Evolutionary conservation across 2,797 vertebrate genomes (phyloP).

Genomic region (Acrossocheilus wenchowensis): DNA sequence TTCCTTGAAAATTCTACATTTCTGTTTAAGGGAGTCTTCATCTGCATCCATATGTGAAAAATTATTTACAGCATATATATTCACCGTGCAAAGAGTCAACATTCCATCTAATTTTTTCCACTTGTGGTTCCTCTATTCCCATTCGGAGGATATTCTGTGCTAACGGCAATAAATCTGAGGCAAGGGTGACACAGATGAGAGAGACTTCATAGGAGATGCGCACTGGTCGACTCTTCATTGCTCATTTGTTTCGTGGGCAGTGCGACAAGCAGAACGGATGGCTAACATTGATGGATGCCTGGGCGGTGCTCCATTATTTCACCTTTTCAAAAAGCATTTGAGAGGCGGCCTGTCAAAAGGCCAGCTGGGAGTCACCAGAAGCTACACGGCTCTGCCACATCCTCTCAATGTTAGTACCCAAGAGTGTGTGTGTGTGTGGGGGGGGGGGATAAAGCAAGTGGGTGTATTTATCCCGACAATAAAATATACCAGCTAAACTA

Average conservation of each 20-base stretch:
- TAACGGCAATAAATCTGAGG: slow-evolving; percentile 65
- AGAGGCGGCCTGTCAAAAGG: slow-evolving; percentile 68
- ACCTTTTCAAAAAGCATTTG: slow-evolving; percentile 71
- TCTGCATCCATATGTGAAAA: background rate
- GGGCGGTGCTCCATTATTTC: slow-evolving; percentile 59
- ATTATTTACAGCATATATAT: background rate
- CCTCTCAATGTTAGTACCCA: slow-evolving; percentile 63
- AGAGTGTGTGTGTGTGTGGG: slow-evolving; percentile 30
- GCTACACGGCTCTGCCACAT: slow-evolving; percentile 47
- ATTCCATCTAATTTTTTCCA: slow-evolving; percentile 48
- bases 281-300: slow-evolving; percentile 67
- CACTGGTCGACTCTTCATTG: slow-evolving; percentile 55
- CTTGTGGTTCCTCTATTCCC: slow-evolving; percentile 54
- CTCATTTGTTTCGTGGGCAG: slow-evolving; percentile 58
- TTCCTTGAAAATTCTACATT: background rate
- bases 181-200: slow-evolving; percentile 37
- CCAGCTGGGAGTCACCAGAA: slow-evolving; percentile 46
- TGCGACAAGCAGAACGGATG: slow-evolving; percentile 25
- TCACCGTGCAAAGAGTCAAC: background rate
- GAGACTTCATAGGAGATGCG: slow-evolving; percentile 20
- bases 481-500: background rate
- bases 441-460: background rate
- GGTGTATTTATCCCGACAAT: background rate
- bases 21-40: background rate
- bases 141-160: slow-evolving; percentile 39